Conservation (phyloP, 2,113 vertebrate genomes). For the Clarias magur region DNA sequence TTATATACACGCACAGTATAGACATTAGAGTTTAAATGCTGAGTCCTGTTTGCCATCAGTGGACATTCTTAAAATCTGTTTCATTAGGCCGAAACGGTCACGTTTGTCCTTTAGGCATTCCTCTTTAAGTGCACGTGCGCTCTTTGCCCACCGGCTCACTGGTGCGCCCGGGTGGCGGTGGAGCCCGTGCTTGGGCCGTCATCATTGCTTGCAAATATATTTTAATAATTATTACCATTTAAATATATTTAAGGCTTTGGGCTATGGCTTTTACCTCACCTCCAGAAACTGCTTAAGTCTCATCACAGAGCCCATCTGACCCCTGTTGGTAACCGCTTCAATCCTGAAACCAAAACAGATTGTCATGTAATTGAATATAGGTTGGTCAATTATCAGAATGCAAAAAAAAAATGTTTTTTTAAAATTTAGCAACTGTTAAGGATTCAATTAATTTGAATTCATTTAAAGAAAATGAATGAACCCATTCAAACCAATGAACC, state of each 20-base stretch:
- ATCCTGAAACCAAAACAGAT: constrained; percentile 69
- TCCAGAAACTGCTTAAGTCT: constrained; percentile 81
- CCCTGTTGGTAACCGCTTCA: constrained; percentile 76
- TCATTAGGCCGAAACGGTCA: too few species aligned
- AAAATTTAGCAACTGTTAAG: background rate
- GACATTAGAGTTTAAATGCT: too few species aligned
- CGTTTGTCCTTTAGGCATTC: too few species aligned
- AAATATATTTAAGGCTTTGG: background rate
- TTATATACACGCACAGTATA: too few species aligned
- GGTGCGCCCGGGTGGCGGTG: too few species aligned
- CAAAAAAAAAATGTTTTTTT: background rate
- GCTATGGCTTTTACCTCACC: constrained; percentile 61
- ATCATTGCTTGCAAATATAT: too few species aligned
- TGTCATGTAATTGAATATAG: background rate
- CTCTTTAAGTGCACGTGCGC: too few species aligned
- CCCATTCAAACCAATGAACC: background rate
- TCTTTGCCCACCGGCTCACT: too few species aligned
- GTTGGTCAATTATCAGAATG: background rate
- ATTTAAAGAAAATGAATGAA: background rate
- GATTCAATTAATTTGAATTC: background rate
- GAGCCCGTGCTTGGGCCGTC: too few species aligned
- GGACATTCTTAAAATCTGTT: too few species aligned
- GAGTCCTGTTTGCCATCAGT: too few species aligned
- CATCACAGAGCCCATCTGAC: constrained; percentile 80
- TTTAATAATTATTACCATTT: constrained; percentile 8